Evolutionary conservation across 2,888 invertebrate species (phyloP).

Genomic region (Watsonalla cultraria): DNA sequence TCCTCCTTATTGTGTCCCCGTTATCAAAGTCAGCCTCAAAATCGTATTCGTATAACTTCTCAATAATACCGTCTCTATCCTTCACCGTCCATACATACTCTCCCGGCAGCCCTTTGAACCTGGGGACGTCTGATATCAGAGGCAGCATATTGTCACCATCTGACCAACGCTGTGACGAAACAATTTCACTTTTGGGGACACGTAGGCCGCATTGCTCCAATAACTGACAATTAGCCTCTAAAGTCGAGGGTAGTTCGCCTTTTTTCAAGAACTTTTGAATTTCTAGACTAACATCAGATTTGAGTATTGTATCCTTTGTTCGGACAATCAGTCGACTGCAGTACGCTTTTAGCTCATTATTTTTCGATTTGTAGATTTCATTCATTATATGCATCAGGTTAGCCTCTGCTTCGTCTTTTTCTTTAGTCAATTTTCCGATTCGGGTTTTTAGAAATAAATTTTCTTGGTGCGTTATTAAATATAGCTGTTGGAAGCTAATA

Average conservation of each 20-base stretch:
- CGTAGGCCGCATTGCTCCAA: background rate
- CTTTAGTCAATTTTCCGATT: constrained; percentile 42
- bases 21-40: constrained; percentile 45
- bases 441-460: constrained; percentile 53
- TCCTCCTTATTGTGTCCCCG: constrained; percentile 55
- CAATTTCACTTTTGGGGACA: background rate
- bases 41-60: constrained; percentile 64
- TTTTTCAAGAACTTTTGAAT: constrained; percentile 47
- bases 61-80: constrained; percentile 62
- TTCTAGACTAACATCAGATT: constrained; percentile 47
- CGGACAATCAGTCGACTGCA: constrained; percentile 57
- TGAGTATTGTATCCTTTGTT: constrained; percentile 48
- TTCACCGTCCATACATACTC: constrained; percentile 66
- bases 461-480: constrained; percentile 56
- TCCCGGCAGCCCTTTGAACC: constrained; percentile 55
- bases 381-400: constrained; percentile 50
- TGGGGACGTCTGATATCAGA: constrained; percentile 38
- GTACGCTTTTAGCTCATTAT: constrained; percentile 48
- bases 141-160: constrained; percentile 26
- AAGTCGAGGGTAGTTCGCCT: constrained; percentile 10
- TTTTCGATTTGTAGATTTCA: constrained; percentile 51
- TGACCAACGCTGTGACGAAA: constrained; percentile 10
- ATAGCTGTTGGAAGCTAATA: constrained; percentile 56
- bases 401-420: constrained; percentile 50
- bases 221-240: constrained; percentile 8